These are phyloP conservation scores for Otolemur crassicaudatus DNA, from an alignment of 2,797 vertebrate genomes.

Conservation along the genomic window DNA sequence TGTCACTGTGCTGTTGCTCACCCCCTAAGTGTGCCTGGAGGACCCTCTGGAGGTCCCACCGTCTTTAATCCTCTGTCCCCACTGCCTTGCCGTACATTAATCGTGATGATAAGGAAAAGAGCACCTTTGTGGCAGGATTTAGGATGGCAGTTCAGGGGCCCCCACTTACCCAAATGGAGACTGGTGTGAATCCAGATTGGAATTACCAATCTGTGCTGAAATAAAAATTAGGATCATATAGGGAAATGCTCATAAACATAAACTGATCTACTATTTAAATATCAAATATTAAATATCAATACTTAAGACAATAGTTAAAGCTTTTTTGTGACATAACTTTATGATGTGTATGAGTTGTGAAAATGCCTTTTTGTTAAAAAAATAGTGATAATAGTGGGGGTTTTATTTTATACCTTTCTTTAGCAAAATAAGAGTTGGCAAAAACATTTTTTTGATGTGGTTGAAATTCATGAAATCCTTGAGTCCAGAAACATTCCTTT, in stretches of 20 bases:
- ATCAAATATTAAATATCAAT: background rate
- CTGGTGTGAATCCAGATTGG: background rate
- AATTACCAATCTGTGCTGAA: background rate
- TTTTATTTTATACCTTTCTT: background rate
- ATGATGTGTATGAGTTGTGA: background rate
- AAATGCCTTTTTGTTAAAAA: background rate
- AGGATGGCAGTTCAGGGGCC: background rate
- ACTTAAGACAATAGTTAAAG: background rate
- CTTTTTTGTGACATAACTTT: background rate
- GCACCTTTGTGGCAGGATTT: background rate
- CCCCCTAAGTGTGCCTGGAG: background rate
- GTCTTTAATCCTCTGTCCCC: background rate
- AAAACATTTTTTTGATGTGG: background rate
- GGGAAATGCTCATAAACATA: background rate
- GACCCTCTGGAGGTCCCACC: background rate
- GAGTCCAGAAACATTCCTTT: background rate
- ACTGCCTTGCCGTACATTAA: background rate
- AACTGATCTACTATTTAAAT: background rate
- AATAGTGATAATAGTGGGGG: background rate
- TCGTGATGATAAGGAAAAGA: background rate
- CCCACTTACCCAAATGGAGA: background rate
- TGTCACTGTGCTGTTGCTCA: background rate
- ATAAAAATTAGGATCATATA: background rate
- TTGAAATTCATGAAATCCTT: background rate
- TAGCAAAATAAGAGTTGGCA: background rate